phyloP scores from a whole-genome alignment of 2,797 vertebrate species.

The Buphagus erythrorhynchus region DNA sequence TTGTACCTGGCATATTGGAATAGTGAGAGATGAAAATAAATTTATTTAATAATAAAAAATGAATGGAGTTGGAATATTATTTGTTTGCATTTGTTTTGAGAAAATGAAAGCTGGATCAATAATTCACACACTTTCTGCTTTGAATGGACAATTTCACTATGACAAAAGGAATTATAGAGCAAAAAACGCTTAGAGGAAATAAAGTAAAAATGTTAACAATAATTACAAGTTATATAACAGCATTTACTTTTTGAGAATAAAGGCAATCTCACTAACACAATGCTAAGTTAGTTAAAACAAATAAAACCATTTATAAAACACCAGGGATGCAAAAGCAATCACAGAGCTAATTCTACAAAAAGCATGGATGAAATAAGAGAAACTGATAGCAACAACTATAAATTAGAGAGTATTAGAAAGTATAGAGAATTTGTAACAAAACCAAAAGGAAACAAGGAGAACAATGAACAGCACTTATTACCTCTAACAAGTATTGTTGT shows the following conservation, averaged over 20 bases:
- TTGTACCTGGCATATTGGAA: not conserved
- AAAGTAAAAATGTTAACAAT: not conserved
- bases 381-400: not conserved
- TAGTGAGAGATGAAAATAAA: not conserved
- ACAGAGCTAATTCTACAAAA: not conserved
- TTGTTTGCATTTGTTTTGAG: not conserved
- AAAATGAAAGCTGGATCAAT: not conserved
- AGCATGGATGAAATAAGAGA: not conserved
- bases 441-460: not conserved
- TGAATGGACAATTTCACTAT: not conserved
- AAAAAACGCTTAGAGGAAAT: not conserved
- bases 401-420: not conserved
- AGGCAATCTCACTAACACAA: not conserved
- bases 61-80: not conserved
- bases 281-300: not conserved
- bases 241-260: not conserved
- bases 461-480: not conserved
- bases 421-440: not conserved
- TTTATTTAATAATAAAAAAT: not conserved
- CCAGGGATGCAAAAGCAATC: not conserved
- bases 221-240: not conserved
- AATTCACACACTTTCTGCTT: not conserved
- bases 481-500: not conserved
- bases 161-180: not conserved
- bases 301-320: not conserved